Evolutionary conservation across 2,113 vertebrate species (phyloP), one percentile per base, ranked within the genome.

Genomic region (Acanthisitta chloris): DNA sequence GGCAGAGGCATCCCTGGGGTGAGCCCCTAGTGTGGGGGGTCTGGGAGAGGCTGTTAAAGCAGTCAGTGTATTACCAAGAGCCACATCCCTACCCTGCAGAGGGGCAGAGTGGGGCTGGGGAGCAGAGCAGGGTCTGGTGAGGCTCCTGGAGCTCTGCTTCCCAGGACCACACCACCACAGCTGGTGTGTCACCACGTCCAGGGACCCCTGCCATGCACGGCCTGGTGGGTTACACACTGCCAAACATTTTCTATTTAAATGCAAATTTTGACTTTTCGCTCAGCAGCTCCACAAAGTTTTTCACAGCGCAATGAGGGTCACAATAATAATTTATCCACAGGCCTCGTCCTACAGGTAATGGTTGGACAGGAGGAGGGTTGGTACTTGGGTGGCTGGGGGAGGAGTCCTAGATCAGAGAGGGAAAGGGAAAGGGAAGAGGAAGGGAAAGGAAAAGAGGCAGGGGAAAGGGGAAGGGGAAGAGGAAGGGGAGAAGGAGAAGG

Each of bases 201-300:
- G 79, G 52, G 65, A 51, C 81, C 76, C 74, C 24, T 7, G 49
- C 71, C 13, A 24, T 18, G 13, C 57, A 4, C 5, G 4, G 57
- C 90, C 83, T 34, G 6, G 73, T n/a, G 73, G 95, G 86, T 76
- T 72, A 90, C 91, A 78, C 8, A 1, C 88, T n/a, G 65, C 91
- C 61, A 13, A 97, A 94, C 59, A 10, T 92, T 97, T 98, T 97
- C 98, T 81, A 98, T 98, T 98, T 98, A 98, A 98, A 98, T 98
- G 98, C 98, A 98, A 98, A 98, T 98, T 98, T 97, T 98, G 98
- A 98, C 98, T 98, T 98, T 98, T 98, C 95, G 55, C 96, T 97
- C 97, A 80, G 96, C 96, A 93, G 97, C 96, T 72, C 29, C 81
- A 77, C 95, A 95, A 97, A 97, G 96, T 98, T 98, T 98, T 90